These are phyloP conservation scores for Hydrophis major DNA, from an alignment of 2,797 vertebrate species.

Conservation along the genomic window DNA sequence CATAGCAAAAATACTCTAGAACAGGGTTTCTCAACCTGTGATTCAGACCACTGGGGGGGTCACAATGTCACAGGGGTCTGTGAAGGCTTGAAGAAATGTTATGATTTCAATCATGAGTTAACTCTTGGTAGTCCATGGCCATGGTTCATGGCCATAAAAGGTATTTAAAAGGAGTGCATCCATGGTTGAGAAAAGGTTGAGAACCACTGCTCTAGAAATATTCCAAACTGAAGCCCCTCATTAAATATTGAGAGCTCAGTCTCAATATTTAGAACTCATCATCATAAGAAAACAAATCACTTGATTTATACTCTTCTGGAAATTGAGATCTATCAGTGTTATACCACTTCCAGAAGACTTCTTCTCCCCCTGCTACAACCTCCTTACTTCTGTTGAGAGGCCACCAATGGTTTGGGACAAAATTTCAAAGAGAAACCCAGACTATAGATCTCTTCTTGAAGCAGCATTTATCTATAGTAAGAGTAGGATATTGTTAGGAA, in stretches of 20 bases:
- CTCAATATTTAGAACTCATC: background rate
- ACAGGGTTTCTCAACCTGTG: background rate
- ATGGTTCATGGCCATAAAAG: background rate
- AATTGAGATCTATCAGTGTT: background rate
- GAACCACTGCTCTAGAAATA: background rate
- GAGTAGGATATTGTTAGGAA: background rate
- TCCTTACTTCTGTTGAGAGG: background rate
- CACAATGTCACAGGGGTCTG: background rate
- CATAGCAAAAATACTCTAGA: background rate
- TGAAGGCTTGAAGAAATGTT: background rate
- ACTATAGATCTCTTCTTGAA: background rate
- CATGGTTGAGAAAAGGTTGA: background rate
- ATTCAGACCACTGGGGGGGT: background rate
- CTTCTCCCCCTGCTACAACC: background rate
- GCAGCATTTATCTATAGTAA: background rate
- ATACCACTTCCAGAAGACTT: background rate
- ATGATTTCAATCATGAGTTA: background rate
- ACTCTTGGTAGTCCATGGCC: background rate
- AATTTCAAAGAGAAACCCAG: background rate
- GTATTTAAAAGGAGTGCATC: background rate
- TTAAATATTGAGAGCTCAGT: background rate
- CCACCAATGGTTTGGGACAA: background rate
- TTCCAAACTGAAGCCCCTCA: background rate
- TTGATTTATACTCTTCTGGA: background rate
- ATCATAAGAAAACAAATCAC: background rate